Percentiles rank a stretch among this genome's conserved stretches.
phyloP scores from a whole-genome alignment of 2,888 invertebrate species.

The Tethea ocularis region DNA sequence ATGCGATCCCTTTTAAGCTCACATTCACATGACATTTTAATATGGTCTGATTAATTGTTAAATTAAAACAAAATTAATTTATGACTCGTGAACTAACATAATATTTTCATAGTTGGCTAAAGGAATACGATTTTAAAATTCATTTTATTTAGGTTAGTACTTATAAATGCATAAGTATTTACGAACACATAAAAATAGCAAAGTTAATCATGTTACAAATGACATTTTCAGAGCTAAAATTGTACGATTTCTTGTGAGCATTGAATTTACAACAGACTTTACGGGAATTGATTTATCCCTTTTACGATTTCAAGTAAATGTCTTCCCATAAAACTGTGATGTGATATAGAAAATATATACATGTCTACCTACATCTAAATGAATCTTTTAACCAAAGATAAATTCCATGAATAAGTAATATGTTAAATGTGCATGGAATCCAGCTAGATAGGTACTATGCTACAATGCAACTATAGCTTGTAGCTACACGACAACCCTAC shows the following conservation, averaged over 20 bases:
- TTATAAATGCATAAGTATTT: too few relatives aligned
- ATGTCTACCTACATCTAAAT: too few relatives aligned
- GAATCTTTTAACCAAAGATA: background rate
- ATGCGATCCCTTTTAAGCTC: too few relatives aligned
- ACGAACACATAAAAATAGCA: background rate
- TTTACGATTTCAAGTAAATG: slow-evolving; percentile 44
- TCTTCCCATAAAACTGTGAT: slow-evolving; percentile 28
- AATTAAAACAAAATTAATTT: too few relatives aligned
- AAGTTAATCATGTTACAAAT: background rate
- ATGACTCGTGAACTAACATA: too few relatives aligned
- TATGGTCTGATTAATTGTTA: background rate
- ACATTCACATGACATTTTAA: background rate
- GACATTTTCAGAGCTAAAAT: background rate
- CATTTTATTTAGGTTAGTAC: background rate
- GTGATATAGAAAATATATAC: background rate
- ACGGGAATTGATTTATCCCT: slow-evolving; percentile 31
- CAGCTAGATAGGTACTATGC: too few relatives aligned
- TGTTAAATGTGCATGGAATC: background rate
- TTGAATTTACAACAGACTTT: slow-evolving; percentile 31
- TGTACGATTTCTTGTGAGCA: slow-evolving; percentile 17
- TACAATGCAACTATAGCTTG: background rate
- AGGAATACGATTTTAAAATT: too few relatives aligned
- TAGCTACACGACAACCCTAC: slow-evolving; percentile 18
- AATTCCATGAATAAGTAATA: background rate
- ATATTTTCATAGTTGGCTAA: too few relatives aligned